Base-by-base conservation (phyloP, 2,113 vertebrate genomes). In the Acrocephalus arundinaceus region DNA sequence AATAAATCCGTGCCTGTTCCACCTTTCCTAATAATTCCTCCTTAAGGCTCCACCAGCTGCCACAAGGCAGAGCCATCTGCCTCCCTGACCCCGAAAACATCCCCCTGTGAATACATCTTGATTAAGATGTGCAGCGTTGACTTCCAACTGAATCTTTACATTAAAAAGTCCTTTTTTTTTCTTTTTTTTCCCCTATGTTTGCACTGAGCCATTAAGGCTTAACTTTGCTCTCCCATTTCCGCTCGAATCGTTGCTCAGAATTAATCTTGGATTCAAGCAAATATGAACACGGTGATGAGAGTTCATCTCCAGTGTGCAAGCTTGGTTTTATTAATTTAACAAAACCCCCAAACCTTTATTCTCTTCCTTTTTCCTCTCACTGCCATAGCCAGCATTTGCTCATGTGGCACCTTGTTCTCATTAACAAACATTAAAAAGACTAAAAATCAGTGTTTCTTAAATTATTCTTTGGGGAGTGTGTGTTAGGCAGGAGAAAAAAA, bases 1-100 rank as follows among this genome's bases (percentile, higher is more conserved):
- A 23, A 70, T 31, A 87, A 88, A 87, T 66, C 55, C 31, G 5
- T 23, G 68, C 2, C 5, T 41, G 41, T 89, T 65, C 85, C 90
- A 93, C 73, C 85, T 91, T 94, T 33, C 25, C 71, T 7, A 46
- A 12, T 81, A 66, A 96, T 65, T 86, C 81, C 65, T 73, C 81
- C 63, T 90, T 33, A n/a, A 95, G 77, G 80, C 74, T 80, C 14
- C 82, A 73, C 7, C 95, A 97, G 93, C 93, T 96, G 95, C 17
- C 86, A 76, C 90, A 41, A 35, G 8, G 70, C 86, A 48, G 81
- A 96, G 88, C 93, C 78, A 92, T 96, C 94, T 96, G 96, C 77
- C 80, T 94, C 28, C 80, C 30, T 58, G 93, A 96, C 90, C 93
- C 88, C 43, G 48, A 57, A 95, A 96, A 87, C 70, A 61, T 49